These are phyloP conservation scores for Drosophila biarmipes DNA, from an alignment of 1,140 invertebrate genomes.

Conservation along the genomic window DNA sequence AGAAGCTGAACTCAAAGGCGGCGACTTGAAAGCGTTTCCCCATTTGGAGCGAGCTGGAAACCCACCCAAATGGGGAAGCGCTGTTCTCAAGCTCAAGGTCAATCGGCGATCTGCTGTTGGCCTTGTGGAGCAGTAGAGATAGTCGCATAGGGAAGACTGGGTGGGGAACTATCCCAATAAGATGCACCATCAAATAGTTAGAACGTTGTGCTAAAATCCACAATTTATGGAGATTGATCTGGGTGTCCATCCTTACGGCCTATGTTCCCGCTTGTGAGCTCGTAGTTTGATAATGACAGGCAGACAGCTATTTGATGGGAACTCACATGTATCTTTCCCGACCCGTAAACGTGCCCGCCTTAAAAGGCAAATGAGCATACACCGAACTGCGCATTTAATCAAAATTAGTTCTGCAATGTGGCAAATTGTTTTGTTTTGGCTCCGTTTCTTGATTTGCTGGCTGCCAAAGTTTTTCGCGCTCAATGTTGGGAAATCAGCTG, in stretches of 20 bases:
- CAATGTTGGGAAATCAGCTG: constrained; percentile 19
- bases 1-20: constrained; percentile 26
- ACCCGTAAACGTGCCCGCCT: constrained; percentile 32
- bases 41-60: constrained; percentile 34
- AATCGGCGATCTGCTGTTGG: constrained; percentile 13
- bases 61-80: constrained; percentile 17
- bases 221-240: too few species aligned
- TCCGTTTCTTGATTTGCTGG: constrained; percentile 16
- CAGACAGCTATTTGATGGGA: neutral
- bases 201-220: too few species aligned
- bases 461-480: constrained; percentile 40
- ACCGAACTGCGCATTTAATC: constrained; percentile 42
- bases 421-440: constrained; percentile 34
- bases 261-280: constrained; percentile 7
- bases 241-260: too few species aligned
- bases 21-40: constrained; percentile 62
- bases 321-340: neutral
- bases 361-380: constrained; percentile 70
- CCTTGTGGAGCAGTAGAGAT: constrained; percentile 8
- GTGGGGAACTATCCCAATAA: too few species aligned
- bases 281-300: constrained; percentile 1
- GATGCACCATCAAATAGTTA: too few species aligned
- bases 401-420: constrained; percentile 42
- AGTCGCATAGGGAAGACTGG: neutral
- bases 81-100: constrained; percentile 41